Conservation (phyloP, 2,797 vertebrate species). For the Centroberyx gerrardi region DNA sequence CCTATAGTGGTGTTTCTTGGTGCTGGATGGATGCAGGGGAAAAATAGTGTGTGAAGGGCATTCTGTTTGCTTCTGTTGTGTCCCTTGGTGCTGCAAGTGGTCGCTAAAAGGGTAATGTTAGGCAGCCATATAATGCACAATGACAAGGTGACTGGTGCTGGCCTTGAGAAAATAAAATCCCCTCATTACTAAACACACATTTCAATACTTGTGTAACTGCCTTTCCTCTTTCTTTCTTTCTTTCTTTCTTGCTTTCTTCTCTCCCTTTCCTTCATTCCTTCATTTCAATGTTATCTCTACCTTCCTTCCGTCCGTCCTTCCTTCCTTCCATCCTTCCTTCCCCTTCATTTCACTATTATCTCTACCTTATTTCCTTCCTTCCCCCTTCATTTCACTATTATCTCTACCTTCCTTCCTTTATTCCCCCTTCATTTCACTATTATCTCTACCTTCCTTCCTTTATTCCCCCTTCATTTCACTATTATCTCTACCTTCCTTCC, state of each 20-base stretch:
- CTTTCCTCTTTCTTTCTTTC: background rate
- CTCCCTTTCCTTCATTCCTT: background rate
- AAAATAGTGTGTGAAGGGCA: conserved; percentile 57
- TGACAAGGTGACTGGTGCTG: conserved; percentile 67
- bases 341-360: background rate
- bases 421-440: no score
- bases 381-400: no score
- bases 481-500: no score
- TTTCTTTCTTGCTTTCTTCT: background rate
- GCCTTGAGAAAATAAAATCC: conserved; percentile 49
- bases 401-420: no score
- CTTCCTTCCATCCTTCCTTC: background rate
- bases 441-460: no score
- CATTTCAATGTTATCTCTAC: no score
- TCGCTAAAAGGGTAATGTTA: conserved; percentile 47
- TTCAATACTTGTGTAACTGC: conserved; percentile 18
- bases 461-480: no score
- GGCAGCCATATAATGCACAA: conserved; percentile 50
- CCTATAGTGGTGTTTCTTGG: conserved; percentile 2
- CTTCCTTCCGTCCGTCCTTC: background rate
- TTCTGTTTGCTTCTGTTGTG: conserved; percentile 31
- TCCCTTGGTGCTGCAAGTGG: conserved; percentile 34
- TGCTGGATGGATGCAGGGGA: conserved; percentile 26
- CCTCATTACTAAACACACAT: conserved; percentile 43
- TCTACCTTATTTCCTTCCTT: no score